Evolutionary conservation across 2,113 vertebrate species (phyloP).

Genomic region (Desmodus rotundus): DNA sequence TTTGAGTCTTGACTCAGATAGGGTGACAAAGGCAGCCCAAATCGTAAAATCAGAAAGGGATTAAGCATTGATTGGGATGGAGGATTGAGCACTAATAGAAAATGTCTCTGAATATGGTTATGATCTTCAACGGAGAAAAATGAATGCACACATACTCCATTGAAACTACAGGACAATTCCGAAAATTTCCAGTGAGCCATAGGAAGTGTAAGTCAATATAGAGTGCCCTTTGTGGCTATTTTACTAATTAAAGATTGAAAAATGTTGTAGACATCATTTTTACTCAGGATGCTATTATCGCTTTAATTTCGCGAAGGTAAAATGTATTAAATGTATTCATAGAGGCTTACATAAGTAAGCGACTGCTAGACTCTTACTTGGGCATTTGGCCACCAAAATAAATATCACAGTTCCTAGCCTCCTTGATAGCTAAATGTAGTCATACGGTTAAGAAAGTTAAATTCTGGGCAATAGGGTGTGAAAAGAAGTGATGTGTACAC

Average conservation of each 20-base stretch:
- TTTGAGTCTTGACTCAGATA: neutral
- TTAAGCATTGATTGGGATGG: slow-evolving; percentile 9
- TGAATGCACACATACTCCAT: neutral
- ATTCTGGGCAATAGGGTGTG: neutral
- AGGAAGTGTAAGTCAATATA: neutral
- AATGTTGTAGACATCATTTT: neutral
- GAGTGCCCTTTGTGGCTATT: neutral
- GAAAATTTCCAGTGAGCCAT: neutral
- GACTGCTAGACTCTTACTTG: neutral
- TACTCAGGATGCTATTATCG: neutral
- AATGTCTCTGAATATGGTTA: neutral
- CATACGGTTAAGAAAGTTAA: neutral
- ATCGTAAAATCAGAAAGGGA: slow-evolving; percentile 36
- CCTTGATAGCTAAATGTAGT: neutral
- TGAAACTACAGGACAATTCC: neutral
- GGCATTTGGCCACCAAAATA: neutral
- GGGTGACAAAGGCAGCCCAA: neutral
- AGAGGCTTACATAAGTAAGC: neutral
- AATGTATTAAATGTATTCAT: neutral
- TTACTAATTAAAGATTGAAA: neutral
- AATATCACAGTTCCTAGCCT: neutral
- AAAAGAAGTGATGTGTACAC: neutral
- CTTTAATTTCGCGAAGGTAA: slow-evolving; percentile 9
- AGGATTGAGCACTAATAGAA: neutral
- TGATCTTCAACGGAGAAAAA: slow-evolving; percentile 43